phyloP scores from a whole-genome alignment of 2,797 vertebrate species.

The Gambelia wislizenii region DNA sequence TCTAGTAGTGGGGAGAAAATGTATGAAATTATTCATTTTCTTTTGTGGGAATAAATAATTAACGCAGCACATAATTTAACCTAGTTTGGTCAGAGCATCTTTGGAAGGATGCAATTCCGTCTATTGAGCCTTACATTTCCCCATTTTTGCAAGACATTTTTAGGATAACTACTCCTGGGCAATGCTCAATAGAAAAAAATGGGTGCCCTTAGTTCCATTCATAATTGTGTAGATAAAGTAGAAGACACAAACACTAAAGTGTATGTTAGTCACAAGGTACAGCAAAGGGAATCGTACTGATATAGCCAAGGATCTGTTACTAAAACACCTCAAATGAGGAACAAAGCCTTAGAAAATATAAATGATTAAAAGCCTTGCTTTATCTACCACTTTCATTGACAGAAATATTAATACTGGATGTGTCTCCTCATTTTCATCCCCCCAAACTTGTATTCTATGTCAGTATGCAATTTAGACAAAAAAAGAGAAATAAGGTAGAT shows the following conservation, averaged over 20 bases:
- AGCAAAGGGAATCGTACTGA: background rate
- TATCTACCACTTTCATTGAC: slow-evolving; percentile 14
- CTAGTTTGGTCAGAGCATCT: background rate
- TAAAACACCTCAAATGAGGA: slow-evolving; percentile 13
- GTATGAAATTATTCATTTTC: too few relatives aligned
- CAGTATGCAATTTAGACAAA: slow-evolving; percentile 37
- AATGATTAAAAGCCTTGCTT: slow-evolving; percentile 24
- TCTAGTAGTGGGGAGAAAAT: too few relatives aligned
- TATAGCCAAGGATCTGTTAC: background rate
- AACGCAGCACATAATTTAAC: too few relatives aligned
- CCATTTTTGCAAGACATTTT: background rate
- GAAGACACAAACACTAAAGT: background rate
- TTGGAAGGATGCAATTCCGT: background rate
- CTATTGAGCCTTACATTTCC: background rate
- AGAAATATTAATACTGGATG: slow-evolving; percentile 42
- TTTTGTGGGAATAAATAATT: background rate
- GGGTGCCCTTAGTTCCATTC: background rate
- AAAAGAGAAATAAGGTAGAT: slow-evolving; percentile 6
- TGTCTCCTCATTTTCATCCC: slow-evolving; percentile 34
- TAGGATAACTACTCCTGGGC: background rate
- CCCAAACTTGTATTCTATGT: slow-evolving; percentile 26
- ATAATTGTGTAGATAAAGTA: slow-evolving; percentile 24
- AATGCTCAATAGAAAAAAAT: background rate
- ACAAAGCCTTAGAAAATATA: slow-evolving; percentile 32
- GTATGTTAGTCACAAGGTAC: background rate